These are phyloP conservation scores for Unio pictorum DNA, from an alignment of 2,888 invertebrate genomes.

Conservation along the genomic window DNA sequence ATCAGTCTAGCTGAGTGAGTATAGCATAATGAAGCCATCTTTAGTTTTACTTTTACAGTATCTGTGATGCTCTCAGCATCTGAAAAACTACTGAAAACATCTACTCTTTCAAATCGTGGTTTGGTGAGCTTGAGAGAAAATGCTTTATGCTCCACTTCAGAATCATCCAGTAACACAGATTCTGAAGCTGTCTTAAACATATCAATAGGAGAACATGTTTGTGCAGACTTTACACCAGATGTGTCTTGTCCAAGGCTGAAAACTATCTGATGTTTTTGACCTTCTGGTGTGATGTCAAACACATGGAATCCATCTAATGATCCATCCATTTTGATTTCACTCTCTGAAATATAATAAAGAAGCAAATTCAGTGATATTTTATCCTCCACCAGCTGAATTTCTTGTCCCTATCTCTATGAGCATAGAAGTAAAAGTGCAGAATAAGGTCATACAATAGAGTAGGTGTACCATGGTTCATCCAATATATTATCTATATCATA, in stretches of 20 bases:
- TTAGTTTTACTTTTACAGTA: conserved; percentile 29
- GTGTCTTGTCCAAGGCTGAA: conserved; percentile 62
- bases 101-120: conserved; percentile 7
- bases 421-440: no score
- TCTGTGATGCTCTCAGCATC: not conserved
- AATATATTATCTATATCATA: no score
- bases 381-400: no score
- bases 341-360: conserved; percentile 68
- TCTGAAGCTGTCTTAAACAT: conserved; percentile 68
- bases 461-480: no score
- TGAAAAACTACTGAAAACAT: not conserved
- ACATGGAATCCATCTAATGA: conserved; percentile 92
- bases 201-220: conserved; percentile 26
- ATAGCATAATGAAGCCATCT: conserved; percentile 94
- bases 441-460: no score
- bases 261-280: conserved; percentile 87
- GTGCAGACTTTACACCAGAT: conserved; percentile 9
- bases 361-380: no score
- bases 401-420: no score
- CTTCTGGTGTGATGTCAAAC: conserved; percentile 87
- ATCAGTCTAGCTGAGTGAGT: conserved; percentile 91
- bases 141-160: conserved; percentile 29
- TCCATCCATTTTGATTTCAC: conserved; percentile 81
- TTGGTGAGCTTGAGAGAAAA: conserved; percentile 34
- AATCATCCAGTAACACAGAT: conserved; percentile 25